phyloP scores from a whole-genome alignment of 2,797 vertebrate genomes.

The Anolis apletophallus region DNA sequence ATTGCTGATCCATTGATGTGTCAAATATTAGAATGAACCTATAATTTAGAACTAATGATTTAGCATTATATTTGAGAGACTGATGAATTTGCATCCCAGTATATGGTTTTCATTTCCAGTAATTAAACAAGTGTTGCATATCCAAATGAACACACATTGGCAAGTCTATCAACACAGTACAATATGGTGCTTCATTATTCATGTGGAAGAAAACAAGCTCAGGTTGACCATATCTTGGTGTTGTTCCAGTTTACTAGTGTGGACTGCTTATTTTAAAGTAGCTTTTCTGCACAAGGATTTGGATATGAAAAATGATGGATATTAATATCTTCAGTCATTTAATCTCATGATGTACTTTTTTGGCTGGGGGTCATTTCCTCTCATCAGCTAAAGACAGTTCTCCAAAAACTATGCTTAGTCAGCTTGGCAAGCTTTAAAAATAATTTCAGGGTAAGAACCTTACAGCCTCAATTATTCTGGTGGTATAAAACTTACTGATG shows the following conservation, averaged over 20 bases:
- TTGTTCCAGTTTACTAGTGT: conserved; percentile 48
- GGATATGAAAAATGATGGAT: conserved; percentile 50
- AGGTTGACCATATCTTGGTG: conserved; percentile 39
- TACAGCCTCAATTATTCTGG: not conserved
- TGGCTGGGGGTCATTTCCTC: conserved; percentile 43
- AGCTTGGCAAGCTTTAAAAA: conserved; percentile 49
- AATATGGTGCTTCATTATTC: conserved; percentile 45
- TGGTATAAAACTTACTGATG: not conserved
- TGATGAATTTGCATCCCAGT: not conserved
- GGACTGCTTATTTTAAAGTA: conserved; percentile 56
- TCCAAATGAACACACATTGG: conserved; percentile 30
- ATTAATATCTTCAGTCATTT: conserved; percentile 61
- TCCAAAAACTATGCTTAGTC: conserved; percentile 59
- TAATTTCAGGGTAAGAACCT: conserved; percentile 39
- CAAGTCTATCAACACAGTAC: conserved; percentile 39
- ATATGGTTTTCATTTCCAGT: conserved; percentile 28
- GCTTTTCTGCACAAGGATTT: conserved; percentile 43
- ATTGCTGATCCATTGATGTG: conserved; percentile 27
- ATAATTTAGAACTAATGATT: not conserved
- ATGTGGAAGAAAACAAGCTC: conserved; percentile 59
- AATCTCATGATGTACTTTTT: conserved; percentile 53
- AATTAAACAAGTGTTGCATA: conserved; percentile 27
- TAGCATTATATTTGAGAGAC: conserved; percentile 18
- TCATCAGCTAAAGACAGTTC: conserved; percentile 64
- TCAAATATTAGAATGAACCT: conserved; percentile 42